Conservation (phyloP, 2,888 invertebrate species). For the Hyles lineata region DNA sequence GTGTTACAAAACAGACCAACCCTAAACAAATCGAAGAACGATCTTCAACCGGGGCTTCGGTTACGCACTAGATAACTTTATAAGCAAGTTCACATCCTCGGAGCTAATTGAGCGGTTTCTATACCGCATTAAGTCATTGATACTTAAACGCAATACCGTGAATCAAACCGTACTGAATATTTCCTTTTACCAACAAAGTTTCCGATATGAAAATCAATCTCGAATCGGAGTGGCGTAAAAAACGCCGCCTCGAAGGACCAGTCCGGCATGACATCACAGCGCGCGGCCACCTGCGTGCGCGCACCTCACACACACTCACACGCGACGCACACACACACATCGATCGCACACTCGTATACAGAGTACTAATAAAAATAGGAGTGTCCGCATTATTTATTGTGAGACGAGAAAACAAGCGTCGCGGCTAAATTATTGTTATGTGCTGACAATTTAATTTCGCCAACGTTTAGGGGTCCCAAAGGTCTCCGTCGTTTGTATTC, state of each 20-base stretch:
- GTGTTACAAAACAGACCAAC: too few species aligned
- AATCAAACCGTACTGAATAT: neutral
- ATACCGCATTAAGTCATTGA: too few species aligned
- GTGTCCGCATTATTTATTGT: conserved; percentile 47
- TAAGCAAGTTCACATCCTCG: too few species aligned
- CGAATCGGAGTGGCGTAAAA: conserved; percentile 40
- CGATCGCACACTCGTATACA: conserved; percentile 35
- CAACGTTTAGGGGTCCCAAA: neutral
- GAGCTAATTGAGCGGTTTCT: too few species aligned
- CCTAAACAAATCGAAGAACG: too few species aligned
- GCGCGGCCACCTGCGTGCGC: conserved; percentile 59
- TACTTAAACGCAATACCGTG: neutral
- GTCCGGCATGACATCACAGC: conserved; percentile 72
- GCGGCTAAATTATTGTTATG: conserved; percentile 24
- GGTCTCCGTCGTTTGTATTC: too few species aligned
- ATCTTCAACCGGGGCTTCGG: too few species aligned
- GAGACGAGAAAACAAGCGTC: conserved; percentile 27
- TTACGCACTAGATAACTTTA: too few species aligned
- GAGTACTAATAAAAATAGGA: conserved; percentile 36
- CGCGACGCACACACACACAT: conserved; percentile 38
- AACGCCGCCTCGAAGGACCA: conserved; percentile 51
- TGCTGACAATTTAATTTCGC: conserved; percentile 25
- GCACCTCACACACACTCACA: conserved; percentile 40
- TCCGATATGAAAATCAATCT: conserved; percentile 42
- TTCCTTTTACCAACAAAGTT: conserved; percentile 31